Conservation (phyloP, 2,888 invertebrate species). For the Neoitamus cyanurus region DNA sequence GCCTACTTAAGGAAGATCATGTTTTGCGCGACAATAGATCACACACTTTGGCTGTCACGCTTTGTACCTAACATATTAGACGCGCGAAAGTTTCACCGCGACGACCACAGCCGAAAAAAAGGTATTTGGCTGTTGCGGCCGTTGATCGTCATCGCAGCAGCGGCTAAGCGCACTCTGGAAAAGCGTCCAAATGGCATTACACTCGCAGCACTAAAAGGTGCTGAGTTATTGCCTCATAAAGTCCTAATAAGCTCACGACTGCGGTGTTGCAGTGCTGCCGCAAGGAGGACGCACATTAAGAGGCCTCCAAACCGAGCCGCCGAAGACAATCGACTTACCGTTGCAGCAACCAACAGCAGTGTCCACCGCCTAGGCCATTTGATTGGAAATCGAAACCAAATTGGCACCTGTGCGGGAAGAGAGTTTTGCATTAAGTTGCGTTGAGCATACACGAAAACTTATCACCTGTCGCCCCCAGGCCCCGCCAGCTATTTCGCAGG, state of each 20-base stretch:
- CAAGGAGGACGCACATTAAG: not conserved
- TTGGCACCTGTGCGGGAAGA: slow-evolving; percentile 39
- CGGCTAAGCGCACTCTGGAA: not conserved
- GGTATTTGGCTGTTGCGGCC: not conserved
- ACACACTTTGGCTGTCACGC: not conserved
- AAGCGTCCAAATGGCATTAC: slow-evolving; percentile 25
- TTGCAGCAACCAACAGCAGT: not conserved
- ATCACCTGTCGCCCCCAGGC: slow-evolving; percentile 12
- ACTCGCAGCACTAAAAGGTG: slow-evolving; percentile 4
- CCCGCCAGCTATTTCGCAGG: not conserved
- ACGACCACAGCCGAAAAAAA: not conserved
- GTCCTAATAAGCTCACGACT: slow-evolving; percentile 45
- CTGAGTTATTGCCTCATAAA: slow-evolving; percentile 43
- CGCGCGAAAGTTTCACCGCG: not conserved
- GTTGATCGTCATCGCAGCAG: not conserved
- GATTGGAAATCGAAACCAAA: slow-evolving; percentile 22
- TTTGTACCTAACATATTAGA: not conserved
- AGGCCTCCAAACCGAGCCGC: not conserved
- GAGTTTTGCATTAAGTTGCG: slow-evolving; percentile 3
- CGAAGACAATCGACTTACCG: not conserved
- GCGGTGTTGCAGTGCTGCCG: not conserved
- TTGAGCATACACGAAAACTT: not conserved
- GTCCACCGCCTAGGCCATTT: slow-evolving; percentile 3
- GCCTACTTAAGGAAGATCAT: not conserved
- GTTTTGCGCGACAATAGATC: not conserved